Conservation (phyloP, 2,888 invertebrate species). For the Iselma pallidipennis region DNA sequence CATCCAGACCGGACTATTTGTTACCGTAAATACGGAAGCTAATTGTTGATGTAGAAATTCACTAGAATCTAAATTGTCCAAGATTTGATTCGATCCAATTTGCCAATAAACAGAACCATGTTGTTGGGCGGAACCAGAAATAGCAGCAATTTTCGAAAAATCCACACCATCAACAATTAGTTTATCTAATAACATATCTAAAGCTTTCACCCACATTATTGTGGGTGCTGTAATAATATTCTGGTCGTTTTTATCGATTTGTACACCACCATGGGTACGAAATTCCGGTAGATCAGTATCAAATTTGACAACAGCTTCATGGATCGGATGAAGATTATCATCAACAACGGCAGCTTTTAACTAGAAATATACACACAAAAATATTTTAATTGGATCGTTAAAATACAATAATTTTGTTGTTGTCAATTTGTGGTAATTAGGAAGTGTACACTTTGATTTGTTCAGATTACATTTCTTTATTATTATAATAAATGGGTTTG, state of each 20-base stretch:
- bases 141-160: conserved; percentile 77
- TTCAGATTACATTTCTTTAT: too few species aligned
- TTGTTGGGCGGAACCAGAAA: conserved; percentile 97
- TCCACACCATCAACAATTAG: conserved; percentile 81
- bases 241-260: conserved; percentile 58
- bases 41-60: conserved; percentile 85
- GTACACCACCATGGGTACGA: conserved; percentile 68
- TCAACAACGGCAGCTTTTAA: conserved; percentile 86
- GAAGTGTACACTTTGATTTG: too few species aligned
- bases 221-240: conserved; percentile 77
- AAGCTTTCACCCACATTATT: conserved; percentile 93
- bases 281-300: conserved; percentile 94
- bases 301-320: conserved; percentile 85
- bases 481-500: neutral
- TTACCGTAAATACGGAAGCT: conserved; percentile 73
- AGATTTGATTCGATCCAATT: conserved; percentile 67
- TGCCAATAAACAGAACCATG: conserved; percentile 98
- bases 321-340: conserved; percentile 70
- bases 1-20: conserved; percentile 95
- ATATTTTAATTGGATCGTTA: too few species aligned
- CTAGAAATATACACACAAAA: conserved; percentile 59
- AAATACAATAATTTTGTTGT: too few species aligned
- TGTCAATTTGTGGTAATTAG: too few species aligned
- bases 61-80: conserved; percentile 70
- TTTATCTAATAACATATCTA: conserved; percentile 88